Base-by-base conservation (phyloP, 2,888 invertebrate species). In the Sesamia inferens region DNA sequence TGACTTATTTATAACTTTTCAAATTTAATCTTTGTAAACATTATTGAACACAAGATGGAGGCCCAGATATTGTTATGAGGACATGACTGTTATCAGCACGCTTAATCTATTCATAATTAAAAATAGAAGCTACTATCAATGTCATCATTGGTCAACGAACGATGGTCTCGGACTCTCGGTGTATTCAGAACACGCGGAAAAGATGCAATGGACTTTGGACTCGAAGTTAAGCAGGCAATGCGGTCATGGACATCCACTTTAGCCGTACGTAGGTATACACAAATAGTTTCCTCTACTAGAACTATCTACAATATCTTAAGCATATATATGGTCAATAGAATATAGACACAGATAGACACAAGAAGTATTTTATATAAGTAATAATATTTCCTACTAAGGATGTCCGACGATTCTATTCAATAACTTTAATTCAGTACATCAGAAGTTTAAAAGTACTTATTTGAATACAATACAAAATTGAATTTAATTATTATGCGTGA, bases 161-260 rank as follows among this genome's bases (percentile, higher is more conserved):
- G 61, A 58, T 61, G 67, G 39, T 39, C 63, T 54, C 57, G 64
- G 39, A 64, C 24, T 39, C 63, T 54, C 57, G 64, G 39, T 47
- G 55, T 54, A 55, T 14, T 6, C 22, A 13, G 16, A 61, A 42
- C 39, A 72, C 61, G 67, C 78, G 82, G 80, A 80, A 81, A 78
- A 69, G 66, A 82, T 77, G 72, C 63, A 82, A 11, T 54, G 63
- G 55, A 64, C 67, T 72, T 59, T 67, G 67, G 6, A 57, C 66
- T 66, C 24, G 54, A 44, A 81, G 59, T 31, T 22, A 67, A 39
- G 24, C 24, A 64, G 61, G 59, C 67, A 69, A 77, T 14, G 19
- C 59, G 72, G 72, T 70, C 82, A 80, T 61, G 80, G 82, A 78
- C 72, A 61, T 22, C 67, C 42, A 54, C 57, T 69, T 64, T 42